Evolutionary conservation across 2,888 invertebrate genomes (phyloP).

Genomic region (Octodonta nipae): DNA sequence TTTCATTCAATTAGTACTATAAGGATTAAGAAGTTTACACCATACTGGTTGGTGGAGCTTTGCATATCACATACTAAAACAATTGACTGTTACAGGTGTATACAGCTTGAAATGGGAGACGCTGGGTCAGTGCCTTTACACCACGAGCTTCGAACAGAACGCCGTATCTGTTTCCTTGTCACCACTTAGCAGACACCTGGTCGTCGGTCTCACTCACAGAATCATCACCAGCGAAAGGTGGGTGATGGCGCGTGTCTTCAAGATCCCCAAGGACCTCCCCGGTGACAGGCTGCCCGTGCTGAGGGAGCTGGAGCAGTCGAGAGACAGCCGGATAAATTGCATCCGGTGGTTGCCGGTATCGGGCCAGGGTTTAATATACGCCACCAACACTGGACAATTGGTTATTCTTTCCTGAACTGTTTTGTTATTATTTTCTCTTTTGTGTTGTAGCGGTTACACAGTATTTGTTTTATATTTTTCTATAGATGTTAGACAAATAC

Average conservation of each 20-base stretch:
- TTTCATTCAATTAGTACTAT: too few relatives aligned
- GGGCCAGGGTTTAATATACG: conserved; percentile 74
- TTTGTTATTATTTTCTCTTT: too few relatives aligned
- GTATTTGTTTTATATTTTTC: too few relatives aligned
- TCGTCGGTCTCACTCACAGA: conserved; percentile 65
- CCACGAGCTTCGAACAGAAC: conserved; percentile 62
- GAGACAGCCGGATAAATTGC: conserved; percentile 56
- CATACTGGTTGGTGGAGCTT: too few relatives aligned
- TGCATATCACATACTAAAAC: not conserved
- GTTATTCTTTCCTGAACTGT: conserved; percentile 30
- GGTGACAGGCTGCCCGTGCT: conserved; percentile 39
- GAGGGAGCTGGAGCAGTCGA: conserved; percentile 52
- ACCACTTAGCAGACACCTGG: conserved; percentile 63
- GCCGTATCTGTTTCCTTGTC: conserved; percentile 76
- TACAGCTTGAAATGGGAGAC: conserved; percentile 66
- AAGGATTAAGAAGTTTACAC: too few relatives aligned
- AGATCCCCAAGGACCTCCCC: conserved; percentile 29
- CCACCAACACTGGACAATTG: conserved; percentile 72
- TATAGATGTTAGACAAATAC: too few relatives aligned
- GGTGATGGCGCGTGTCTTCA: conserved; percentile 36
- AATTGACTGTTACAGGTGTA: conserved; percentile 42
- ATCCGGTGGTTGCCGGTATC: conserved; percentile 72
- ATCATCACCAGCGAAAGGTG: conserved; percentile 40
- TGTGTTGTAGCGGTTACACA: too few relatives aligned
- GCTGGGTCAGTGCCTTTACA: conserved; percentile 64